These are phyloP conservation scores for Batillaria attramentaria DNA, from an alignment of 1,140 invertebrate species.

Conservation along the genomic window DNA sequence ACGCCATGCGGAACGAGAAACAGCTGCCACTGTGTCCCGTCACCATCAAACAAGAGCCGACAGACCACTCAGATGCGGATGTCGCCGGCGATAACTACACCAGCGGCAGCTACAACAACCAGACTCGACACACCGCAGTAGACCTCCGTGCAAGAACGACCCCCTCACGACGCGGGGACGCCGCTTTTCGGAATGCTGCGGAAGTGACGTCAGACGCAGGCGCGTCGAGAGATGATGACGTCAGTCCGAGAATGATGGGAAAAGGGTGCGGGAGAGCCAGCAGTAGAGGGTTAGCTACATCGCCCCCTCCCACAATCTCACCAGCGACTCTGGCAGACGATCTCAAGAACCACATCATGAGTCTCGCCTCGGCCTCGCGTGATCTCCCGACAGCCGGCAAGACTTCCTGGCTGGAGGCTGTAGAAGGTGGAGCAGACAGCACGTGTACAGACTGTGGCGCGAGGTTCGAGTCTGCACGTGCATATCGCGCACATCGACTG, in stretches of 20 bases:
- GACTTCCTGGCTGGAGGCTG: background rate
- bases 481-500: constrained; percentile 23
- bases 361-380: constrained; percentile 23
- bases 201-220: background rate
- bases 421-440: background rate
- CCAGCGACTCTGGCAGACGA: constrained; percentile 5
- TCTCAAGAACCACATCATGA: background rate
- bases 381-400: background rate
- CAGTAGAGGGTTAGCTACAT: constrained; percentile 5
- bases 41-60: constrained; percentile 20
- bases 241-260: background rate
- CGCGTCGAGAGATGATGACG: background rate
- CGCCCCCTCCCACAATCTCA: background rate
- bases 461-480: constrained; percentile 18
- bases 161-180: too few relatives aligned
- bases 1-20: constrained; percentile 1
- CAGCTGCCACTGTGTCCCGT: constrained; percentile 1
- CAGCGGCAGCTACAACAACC: constrained; percentile 15
- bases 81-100: background rate
- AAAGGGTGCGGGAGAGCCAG: constrained; percentile 23
- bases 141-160: constrained; percentile 9
- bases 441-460: constrained; percentile 19
- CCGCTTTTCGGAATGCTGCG: background rate
- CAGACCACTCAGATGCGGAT: background rate
- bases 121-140: background rate